These are phyloP conservation scores for Drosophila kikkawai DNA, from an alignment of 1,140 invertebrate genomes.

Conservation along the genomic window DNA sequence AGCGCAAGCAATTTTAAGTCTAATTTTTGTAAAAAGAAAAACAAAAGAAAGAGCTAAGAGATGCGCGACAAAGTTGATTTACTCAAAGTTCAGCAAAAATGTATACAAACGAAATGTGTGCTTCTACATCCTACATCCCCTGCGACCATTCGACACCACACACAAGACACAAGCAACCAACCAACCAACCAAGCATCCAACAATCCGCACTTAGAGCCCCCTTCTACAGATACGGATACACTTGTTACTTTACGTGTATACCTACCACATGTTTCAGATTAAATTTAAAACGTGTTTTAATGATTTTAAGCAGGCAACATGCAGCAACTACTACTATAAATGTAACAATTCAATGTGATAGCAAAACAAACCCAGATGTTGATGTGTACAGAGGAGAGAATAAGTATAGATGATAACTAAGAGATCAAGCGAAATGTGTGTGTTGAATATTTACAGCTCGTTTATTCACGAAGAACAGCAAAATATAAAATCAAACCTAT, in stretches of 20 bases:
- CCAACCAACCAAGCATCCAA: background rate
- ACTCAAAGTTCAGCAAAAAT: constrained; percentile 58
- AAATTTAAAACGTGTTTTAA: constrained; percentile 81
- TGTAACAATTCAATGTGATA: constrained; percentile 85
- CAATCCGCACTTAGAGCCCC: constrained; percentile 17
- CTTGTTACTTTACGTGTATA: constrained; percentile 60
- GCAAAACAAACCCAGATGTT: constrained; percentile 84
- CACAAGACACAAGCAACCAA: constrained; percentile 21
- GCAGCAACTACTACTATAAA: constrained; percentile 84
- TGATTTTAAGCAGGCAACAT: constrained; percentile 79
- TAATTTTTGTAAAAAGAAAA: constrained; percentile 60
- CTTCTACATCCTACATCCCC: constrained; percentile 60
- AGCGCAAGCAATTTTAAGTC: constrained; percentile 74
- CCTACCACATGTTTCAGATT: constrained; percentile 75
- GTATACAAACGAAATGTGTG: constrained; percentile 60
- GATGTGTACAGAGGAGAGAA: constrained; percentile 77
- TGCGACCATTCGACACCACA: constrained; percentile 40
- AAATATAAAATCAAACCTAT: constrained; percentile 76
- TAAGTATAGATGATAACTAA: constrained; percentile 70
- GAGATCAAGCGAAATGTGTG: constrained; percentile 64
- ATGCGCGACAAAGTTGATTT: constrained; percentile 50
- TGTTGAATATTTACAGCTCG: constrained; percentile 83
- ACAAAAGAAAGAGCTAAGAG: constrained; percentile 5
- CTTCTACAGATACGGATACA: constrained; percentile 38
- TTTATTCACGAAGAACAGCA: constrained; percentile 70